Evolutionary conservation across 1,140 invertebrate genomes (phyloP).

Genomic region (Pseudomyrmex cubaensis): DNA sequence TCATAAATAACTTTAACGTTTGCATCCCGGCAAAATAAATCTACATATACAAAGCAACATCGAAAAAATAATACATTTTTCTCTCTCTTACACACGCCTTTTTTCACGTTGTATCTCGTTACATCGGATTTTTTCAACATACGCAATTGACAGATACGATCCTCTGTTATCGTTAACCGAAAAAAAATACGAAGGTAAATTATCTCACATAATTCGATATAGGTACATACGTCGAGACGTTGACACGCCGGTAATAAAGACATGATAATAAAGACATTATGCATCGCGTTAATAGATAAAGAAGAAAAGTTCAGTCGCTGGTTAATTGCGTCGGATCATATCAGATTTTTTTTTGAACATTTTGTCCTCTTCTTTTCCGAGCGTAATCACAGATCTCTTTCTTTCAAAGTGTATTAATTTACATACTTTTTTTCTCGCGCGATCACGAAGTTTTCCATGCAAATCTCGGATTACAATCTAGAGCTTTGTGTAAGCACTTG

Average conservation of each 20-base stretch:
- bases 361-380: slow-evolving; percentile 34
- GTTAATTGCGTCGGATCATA: slow-evolving; percentile 49
- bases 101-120: neutral
- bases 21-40: neutral
- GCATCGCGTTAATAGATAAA: slow-evolving; percentile 53
- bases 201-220: slow-evolving; percentile 2
- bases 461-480: slow-evolving; percentile 57
- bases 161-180: neutral
- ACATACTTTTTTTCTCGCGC: slow-evolving; percentile 58
- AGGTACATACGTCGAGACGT: slow-evolving; percentile 12
- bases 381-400: slow-evolving; percentile 50
- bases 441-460: slow-evolving; percentile 55
- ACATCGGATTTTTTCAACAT: slow-evolving; percentile 3
- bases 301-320: slow-evolving; percentile 44
- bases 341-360: slow-evolving; percentile 39
- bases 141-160: neutral
- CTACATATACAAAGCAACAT: neutral
- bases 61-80: slow-evolving; percentile 3
- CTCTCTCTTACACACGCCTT: neutral
- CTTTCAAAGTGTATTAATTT: slow-evolving; percentile 56
- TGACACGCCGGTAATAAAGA: neutral
- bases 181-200: neutral
- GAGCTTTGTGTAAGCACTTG: slow-evolving; percentile 53
- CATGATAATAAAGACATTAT: slow-evolving; percentile 43
- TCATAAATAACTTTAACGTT: neutral